Evolutionary conservation across 2,113 vertebrate genomes (phyloP), one percentile per base, ranked within the genome.

Genomic region (Formicarius rufipectus): DNA sequence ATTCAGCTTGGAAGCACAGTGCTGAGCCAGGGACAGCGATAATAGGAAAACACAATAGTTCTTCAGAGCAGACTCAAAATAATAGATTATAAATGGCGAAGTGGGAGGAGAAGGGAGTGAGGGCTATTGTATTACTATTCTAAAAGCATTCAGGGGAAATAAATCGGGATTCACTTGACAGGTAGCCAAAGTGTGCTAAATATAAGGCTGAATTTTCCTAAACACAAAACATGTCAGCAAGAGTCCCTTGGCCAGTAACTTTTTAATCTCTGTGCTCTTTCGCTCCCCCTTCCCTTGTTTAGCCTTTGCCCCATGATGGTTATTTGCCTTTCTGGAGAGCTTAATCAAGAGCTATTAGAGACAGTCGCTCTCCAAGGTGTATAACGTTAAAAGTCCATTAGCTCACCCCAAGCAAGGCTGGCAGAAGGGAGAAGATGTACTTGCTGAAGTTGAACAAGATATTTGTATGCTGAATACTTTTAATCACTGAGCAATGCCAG

Each of bases 11-110:
- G 82, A 88, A 88, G 68, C 63, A 90, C 45, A 91, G 68, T 90
- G 96, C 95, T 93, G 90, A 97, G 93, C 90, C 93, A 96, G 92
- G 83, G 56, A 93, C 88, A 93, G 59, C 28, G 77, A 93, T 72
- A 89, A 92, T 16, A 78, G 64, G 37, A 84, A 89, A 90, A 86
- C 52, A 96, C 83, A 94, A 93, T 86, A 92, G 88, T 63, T 92
- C n/a, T 60, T 87, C 73, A 81, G 40, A 92, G 53, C 47, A 89
- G 60, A 21, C 68, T 86, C 84, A 90, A 92, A 96, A 96, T 92
- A 89, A 94, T 84, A 74, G 64, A 88, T 90, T 89, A 89, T 80
- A 93, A 96, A 80, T 78, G 80, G 69, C 44, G 90, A 90, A 86
- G 55, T 20, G 55, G 85, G 64, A 88, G 75, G 79, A 94, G 56